These are phyloP conservation scores for Regulus satrapa DNA, from an alignment of 2,113 vertebrate genomes.

Conservation along the genomic window DNA sequence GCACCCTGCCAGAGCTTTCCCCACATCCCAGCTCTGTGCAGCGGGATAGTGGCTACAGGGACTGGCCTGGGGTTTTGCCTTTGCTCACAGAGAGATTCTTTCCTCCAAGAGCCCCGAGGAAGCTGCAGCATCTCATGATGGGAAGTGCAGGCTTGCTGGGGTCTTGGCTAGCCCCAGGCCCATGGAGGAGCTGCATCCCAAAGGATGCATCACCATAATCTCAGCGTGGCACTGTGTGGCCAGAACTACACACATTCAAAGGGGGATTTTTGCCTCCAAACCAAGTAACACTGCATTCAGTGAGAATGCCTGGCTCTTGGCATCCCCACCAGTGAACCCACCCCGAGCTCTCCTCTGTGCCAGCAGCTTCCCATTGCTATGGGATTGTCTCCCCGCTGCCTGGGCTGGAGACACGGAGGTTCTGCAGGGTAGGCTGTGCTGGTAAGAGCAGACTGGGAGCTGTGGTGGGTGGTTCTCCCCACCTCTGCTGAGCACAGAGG, in stretches of 20 bases:
- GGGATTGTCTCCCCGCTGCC: neutral
- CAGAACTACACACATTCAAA: neutral
- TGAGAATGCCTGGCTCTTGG: neutral
- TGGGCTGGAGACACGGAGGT: fast-evolving
- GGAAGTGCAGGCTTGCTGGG: neutral
- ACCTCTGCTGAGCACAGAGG: neutral
- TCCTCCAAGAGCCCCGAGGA: neutral
- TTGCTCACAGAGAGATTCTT: neutral
- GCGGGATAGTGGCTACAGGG: neutral
- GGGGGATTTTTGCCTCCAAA: neutral
- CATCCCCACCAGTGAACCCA: neutral
- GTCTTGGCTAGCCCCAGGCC: neutral
- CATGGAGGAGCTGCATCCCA: neutral
- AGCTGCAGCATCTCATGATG: neutral
- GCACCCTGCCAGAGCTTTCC: neutral
- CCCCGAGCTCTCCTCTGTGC: neutral
- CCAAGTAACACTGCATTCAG: neutral
- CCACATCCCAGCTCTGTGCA: neutral
- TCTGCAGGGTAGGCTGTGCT: neutral
- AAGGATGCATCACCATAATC: neutral
- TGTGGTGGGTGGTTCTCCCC: neutral
- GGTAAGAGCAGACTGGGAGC: neutral
- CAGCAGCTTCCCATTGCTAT: neutral
- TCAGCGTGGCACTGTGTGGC: neutral
- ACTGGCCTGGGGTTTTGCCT: neutral